Evolutionary conservation across 2,797 vertebrate genomes (phyloP).

Genomic region (Melanotaenia nigrans): DNA sequence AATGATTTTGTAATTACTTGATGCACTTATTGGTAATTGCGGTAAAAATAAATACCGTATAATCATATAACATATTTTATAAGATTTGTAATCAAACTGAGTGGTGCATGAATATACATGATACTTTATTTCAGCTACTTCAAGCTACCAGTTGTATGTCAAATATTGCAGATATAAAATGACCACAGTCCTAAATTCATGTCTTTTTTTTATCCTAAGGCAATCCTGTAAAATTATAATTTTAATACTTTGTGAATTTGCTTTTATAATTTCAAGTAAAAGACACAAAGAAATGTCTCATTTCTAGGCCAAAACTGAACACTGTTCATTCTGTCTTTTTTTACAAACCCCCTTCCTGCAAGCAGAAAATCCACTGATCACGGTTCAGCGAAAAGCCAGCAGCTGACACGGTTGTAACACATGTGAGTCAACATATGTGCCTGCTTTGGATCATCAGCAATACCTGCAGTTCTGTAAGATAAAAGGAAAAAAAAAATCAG

Average conservation of each 20-base stretch:
- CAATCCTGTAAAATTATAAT: neutral
- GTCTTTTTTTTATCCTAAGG: neutral
- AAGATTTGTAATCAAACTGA: neutral
- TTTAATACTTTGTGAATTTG: neutral
- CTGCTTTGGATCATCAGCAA: neutral
- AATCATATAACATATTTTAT: neutral
- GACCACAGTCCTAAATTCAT: neutral
- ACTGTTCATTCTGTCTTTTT: neutral
- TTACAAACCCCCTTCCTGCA: neutral
- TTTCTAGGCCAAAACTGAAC: neutral
- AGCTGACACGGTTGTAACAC: conserved; percentile 20
- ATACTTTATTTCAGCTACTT: neutral
- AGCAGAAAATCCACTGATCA: conserved; percentile 17
- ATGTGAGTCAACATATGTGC: conserved; percentile 6
- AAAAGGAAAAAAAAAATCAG: neutral
- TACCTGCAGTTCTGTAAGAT: neutral
- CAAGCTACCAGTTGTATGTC: neutral
- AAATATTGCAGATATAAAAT: neutral
- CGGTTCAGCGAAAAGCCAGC: conserved; percentile 12
- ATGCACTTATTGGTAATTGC: neutral
- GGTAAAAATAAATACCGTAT: neutral
- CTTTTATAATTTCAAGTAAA: conserved; percentile 2
- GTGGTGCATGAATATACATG: too few relatives aligned
- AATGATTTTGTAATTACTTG: neutral
- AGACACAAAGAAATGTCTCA: neutral